Evolutionary conservation across 2,113 vertebrate species (phyloP).

Genomic region (Ptilorrhoa leucosticta): DNA sequence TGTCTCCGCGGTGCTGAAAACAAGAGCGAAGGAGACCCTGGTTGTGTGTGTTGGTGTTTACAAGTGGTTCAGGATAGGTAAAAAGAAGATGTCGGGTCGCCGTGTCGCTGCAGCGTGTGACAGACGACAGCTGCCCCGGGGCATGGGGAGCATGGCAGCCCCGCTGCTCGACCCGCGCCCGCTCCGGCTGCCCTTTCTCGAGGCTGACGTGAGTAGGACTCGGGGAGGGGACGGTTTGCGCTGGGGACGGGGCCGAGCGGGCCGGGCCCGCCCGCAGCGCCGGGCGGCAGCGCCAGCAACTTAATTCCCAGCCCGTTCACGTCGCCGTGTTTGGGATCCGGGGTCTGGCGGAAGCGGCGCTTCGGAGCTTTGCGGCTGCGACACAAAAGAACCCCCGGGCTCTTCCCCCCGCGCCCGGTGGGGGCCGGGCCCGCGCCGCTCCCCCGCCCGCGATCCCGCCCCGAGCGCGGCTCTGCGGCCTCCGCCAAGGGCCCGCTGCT

Average conservation of each 20-base stretch:
- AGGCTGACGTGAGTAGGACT: constrained; percentile 59
- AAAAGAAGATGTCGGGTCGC: constrained; percentile 66
- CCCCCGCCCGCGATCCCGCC: not conserved
- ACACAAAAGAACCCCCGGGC: not conserved
- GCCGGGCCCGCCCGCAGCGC: not conserved
- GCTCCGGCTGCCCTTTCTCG: constrained; percentile 57
- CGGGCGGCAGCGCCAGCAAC: fast-evolving
- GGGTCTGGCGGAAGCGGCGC: not conserved
- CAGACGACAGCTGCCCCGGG: constrained; percentile 54
- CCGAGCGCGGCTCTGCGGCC: not conserved
- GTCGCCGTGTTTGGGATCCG: not conserved
- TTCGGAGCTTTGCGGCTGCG: not conserved
- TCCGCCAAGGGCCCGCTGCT: not conserved
- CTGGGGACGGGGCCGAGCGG: not conserved
- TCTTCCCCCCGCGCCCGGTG: not conserved
- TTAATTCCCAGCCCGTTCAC: not conserved
- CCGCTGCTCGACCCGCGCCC: constrained; percentile 52
- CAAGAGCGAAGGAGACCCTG: not conserved
- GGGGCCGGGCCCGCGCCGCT: not conserved
- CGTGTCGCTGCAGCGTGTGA: constrained; percentile 50
- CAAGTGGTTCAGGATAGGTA: constrained; percentile 47
- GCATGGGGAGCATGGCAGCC: constrained; percentile 49
- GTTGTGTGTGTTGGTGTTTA: constrained; percentile 35
- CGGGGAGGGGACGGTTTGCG: not conserved
- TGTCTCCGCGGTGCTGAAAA: not conserved